These are phyloP conservation scores for Emydocephalus ijimae DNA, from an alignment of 2,113 vertebrate species.

Conservation along the genomic window DNA sequence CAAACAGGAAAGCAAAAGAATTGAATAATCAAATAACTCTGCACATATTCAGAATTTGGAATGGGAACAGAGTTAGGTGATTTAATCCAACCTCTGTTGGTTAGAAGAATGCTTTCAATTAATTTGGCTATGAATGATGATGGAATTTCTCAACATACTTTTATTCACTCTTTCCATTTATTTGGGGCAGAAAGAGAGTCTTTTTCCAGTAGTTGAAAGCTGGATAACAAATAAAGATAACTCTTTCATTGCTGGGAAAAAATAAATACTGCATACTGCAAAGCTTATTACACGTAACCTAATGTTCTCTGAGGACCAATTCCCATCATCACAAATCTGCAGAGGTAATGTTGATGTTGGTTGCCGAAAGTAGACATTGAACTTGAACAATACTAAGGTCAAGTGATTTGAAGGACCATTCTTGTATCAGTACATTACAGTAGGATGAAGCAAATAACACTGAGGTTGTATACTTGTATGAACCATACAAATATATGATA, in stretches of 20 bases:
- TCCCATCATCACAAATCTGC: not conserved
- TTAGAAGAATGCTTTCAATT: not conserved
- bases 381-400: not conserved
- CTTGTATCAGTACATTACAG: not conserved
- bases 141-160: not conserved
- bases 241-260: not conserved
- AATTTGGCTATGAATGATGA: not conserved
- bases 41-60: not conserved
- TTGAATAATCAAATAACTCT: not conserved
- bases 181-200: not conserved
- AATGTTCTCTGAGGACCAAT: not conserved
- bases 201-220: not conserved
- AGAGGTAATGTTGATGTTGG: not conserved
- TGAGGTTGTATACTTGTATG: not conserved
- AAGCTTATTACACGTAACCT: not conserved
- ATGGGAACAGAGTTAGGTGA: not conserved
- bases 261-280: not conserved
- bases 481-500: not conserved
- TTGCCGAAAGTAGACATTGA: not conserved
- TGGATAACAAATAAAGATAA: not conserved
- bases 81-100: not conserved
- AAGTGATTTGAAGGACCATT: not conserved
- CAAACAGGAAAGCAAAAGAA: not conserved
- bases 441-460: not conserved
- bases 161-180: not conserved